Conservation (phyloP, 2,888 invertebrate species). For the Drosophila lutescens region DNA sequence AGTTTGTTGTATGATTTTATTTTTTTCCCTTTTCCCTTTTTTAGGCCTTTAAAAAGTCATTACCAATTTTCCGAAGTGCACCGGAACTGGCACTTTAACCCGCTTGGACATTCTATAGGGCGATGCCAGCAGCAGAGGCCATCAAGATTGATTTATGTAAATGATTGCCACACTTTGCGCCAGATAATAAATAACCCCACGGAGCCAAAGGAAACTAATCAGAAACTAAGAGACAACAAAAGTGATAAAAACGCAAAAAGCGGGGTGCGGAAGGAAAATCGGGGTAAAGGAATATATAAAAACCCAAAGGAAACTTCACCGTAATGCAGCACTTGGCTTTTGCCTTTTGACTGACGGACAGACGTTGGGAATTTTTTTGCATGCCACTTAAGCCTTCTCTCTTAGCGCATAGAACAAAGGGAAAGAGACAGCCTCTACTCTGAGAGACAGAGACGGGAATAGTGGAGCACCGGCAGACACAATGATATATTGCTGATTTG, state of each 20-base stretch:
- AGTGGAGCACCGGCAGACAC: slow-evolving; percentile 48
- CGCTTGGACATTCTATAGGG: slow-evolving; percentile 21
- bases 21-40: too few relatives aligned
- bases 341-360: slow-evolving; percentile 50
- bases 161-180: slow-evolving; percentile 75
- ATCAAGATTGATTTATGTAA: slow-evolving; percentile 76
- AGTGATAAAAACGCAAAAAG: slow-evolving; percentile 42
- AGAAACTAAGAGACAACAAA: slow-evolving; percentile 54
- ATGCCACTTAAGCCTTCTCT: slow-evolving; percentile 68
- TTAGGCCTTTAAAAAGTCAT: neutral
- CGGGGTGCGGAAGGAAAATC: neutral
- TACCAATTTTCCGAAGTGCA: slow-evolving; percentile 4
- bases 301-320: slow-evolving; percentile 45
- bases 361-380: slow-evolving; percentile 61
- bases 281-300: neutral
- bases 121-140: slow-evolving; percentile 16
- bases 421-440: slow-evolving; percentile 21
- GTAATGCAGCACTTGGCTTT: slow-evolving; percentile 52
- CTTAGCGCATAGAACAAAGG: slow-evolving; percentile 28
- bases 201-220: slow-evolving; percentile 63
- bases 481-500: slow-evolving; percentile 77
- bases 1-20: too few relatives aligned
- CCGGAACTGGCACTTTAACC: slow-evolving; percentile 28
- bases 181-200: slow-evolving; percentile 71
- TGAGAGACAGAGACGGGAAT: slow-evolving; percentile 2